Percentiles rank a stretch among this genome's conserved stretches.
Evolutionary conservation across 2,888 invertebrate genomes (phyloP).

Genomic region (Lepidochrysops patricia): DNA sequence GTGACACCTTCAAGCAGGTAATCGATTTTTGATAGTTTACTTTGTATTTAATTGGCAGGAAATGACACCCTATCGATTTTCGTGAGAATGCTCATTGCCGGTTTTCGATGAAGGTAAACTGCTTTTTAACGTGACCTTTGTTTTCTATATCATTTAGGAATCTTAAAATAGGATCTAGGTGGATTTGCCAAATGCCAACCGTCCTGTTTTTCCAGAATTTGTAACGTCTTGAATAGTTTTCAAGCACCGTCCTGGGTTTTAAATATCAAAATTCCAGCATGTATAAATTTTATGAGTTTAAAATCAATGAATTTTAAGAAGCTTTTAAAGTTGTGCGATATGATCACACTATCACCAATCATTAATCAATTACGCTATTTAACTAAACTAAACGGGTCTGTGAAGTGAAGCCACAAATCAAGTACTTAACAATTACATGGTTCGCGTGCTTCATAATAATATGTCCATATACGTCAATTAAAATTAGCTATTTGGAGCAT

Average conservation of each 20-base stretch:
- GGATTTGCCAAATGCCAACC: too few species aligned
- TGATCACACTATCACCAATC: background rate
- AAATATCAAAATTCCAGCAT: too few species aligned
- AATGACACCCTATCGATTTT: constrained; percentile 42
- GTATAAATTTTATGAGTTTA: too few species aligned
- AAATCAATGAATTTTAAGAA: background rate
- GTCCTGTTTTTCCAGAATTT: background rate
- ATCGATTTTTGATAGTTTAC: constrained; percentile 50
- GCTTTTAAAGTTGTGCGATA: background rate
- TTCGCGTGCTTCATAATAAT: background rate
- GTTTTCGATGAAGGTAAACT: constrained; percentile 12
- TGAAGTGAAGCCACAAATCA: constrained; percentile 7
- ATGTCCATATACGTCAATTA: background rate
- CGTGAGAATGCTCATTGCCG: constrained; percentile 32
- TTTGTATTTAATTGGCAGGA: constrained; percentile 31
- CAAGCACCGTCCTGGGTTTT: too few species aligned
- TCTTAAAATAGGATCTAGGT: background rate
- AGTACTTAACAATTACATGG: background rate
- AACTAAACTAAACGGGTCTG: background rate
- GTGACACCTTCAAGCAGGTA: constrained; percentile 31
- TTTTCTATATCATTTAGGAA: constrained; percentile 12
- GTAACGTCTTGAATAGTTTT: background rate
- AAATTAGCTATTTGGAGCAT: constrained; percentile 1
- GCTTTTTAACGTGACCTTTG: constrained; percentile 8
- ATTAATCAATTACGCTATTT: background rate